These are phyloP conservation scores for Pangasius krempfi DNA, from an alignment of 2,797 vertebrate genomes.

Conservation along the genomic window DNA sequence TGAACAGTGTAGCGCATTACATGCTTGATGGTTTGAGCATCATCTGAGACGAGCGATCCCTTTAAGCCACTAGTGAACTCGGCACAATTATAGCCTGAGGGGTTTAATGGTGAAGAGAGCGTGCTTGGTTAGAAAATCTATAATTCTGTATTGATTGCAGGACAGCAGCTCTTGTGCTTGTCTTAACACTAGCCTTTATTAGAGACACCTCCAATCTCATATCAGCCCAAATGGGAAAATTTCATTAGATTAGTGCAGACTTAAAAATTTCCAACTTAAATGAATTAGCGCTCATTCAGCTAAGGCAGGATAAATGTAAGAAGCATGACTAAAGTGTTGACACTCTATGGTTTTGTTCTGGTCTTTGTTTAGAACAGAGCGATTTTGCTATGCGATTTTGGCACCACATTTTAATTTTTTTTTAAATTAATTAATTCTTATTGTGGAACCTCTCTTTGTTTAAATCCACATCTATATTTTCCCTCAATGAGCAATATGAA, in stretches of 20 bases:
- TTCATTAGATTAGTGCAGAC: slow-evolving; percentile 49
- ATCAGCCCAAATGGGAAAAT: neutral
- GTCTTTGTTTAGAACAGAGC: neutral
- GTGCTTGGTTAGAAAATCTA: slow-evolving; percentile 26
- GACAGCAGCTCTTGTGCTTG: neutral
- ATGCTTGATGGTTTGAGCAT: slow-evolving; percentile 53
- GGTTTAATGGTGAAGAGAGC: slow-evolving; percentile 25
- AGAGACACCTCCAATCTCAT: neutral
- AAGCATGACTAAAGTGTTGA: neutral
- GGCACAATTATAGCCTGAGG: slow-evolving; percentile 30
- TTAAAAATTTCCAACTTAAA: slow-evolving; percentile 17
- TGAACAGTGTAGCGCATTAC: slow-evolving; percentile 53
- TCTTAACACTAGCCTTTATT: neutral
- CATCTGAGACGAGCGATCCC: slow-evolving; percentile 40
- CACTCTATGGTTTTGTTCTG: neutral
- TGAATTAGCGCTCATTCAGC: slow-evolving; percentile 4
- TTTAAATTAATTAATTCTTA: neutral
- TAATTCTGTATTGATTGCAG: slow-evolving; percentile 1
- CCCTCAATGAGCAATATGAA: neutral
- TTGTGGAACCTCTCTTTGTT: neutral
- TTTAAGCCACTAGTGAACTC: slow-evolving; percentile 31
- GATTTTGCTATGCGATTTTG: neutral
- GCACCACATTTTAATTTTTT: neutral
- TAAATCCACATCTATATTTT: neutral
- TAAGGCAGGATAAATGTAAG: slow-evolving; percentile 3